Conservation (phyloP, 2,888 invertebrate species). For the Pandemis corylana region DNA sequence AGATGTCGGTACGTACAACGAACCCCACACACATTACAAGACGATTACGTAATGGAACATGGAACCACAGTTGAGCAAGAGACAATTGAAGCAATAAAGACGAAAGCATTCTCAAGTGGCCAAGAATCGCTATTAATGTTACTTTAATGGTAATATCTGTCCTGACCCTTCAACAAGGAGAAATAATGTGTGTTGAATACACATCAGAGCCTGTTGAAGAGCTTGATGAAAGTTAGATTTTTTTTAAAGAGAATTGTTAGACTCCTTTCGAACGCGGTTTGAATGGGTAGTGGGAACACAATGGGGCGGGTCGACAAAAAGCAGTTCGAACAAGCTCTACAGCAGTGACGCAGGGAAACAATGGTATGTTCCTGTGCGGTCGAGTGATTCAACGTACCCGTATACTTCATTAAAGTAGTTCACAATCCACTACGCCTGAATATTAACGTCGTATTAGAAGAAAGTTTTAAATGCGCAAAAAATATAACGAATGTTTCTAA, state of each 20-base stretch:
- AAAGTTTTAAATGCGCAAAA: not conserved
- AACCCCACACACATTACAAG: constrained; percentile 69
- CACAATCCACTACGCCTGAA: not conserved
- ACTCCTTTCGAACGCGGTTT: constrained; percentile 66
- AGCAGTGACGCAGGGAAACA: constrained; percentile 69
- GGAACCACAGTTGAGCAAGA: constrained; percentile 70
- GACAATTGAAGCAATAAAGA: constrained; percentile 79
- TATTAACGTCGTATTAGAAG: not conserved
- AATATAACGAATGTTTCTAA: constrained; percentile 10
- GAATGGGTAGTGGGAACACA: constrained; percentile 68
- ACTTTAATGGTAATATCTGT: constrained; percentile 60
- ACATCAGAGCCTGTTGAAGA: constrained; percentile 18
- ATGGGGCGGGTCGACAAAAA: constrained; percentile 74
- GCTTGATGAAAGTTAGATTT: constrained; percentile 49
- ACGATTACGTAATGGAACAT: constrained; percentile 70
- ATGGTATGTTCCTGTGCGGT: constrained; percentile 74
- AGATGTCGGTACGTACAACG: constrained; percentile 61
- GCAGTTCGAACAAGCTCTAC: constrained; percentile 66
- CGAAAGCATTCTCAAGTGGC: constrained; percentile 72
- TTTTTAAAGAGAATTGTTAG: constrained; percentile 52
- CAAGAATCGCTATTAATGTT: constrained; percentile 70
- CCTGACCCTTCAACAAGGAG: constrained; percentile 16
- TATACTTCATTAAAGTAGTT: constrained; percentile 58
- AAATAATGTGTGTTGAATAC: constrained; percentile 24
- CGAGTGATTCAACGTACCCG: constrained; percentile 72